Conservation (phyloP, 2,113 vertebrate genomes). For the Ivindomyrus marchei region DNA sequence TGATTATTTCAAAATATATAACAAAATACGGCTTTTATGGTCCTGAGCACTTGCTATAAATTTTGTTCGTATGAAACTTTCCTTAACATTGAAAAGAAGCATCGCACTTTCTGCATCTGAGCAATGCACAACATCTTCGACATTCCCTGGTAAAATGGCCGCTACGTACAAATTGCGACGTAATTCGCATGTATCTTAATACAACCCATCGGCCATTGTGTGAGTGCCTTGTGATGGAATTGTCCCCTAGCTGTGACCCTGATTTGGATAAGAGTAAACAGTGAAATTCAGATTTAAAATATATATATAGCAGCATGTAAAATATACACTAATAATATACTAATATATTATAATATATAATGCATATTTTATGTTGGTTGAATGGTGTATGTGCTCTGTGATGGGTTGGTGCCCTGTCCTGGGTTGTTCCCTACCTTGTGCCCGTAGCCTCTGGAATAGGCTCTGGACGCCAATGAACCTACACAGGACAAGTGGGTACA, state of each 20-base stretch:
- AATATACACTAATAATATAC: neutral
- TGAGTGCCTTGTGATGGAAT: neutral
- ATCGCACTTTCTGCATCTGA: too few species aligned
- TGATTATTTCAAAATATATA: too few species aligned
- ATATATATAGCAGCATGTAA: neutral
- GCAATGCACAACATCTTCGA: too few species aligned
- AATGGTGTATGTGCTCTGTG: neutral
- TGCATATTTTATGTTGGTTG: neutral
- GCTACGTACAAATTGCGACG: too few species aligned
- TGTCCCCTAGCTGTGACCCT: neutral
- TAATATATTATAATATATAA: neutral
- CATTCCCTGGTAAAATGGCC: too few species aligned
- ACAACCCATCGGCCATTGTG: neutral
- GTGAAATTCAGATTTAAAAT: neutral
- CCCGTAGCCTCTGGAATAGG: neutral
- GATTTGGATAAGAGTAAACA: neutral
- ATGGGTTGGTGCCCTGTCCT: neutral
- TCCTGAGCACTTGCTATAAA: too few species aligned
- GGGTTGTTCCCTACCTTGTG: neutral
- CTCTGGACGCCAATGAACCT: neutral
- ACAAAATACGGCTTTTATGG: too few species aligned
- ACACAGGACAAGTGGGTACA: neutral
- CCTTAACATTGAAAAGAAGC: too few species aligned
- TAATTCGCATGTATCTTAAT: too few species aligned
- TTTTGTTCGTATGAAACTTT: too few species aligned